Conservation (phyloP, 2,797 vertebrate species). For the Chelmon rostratus region DNA sequence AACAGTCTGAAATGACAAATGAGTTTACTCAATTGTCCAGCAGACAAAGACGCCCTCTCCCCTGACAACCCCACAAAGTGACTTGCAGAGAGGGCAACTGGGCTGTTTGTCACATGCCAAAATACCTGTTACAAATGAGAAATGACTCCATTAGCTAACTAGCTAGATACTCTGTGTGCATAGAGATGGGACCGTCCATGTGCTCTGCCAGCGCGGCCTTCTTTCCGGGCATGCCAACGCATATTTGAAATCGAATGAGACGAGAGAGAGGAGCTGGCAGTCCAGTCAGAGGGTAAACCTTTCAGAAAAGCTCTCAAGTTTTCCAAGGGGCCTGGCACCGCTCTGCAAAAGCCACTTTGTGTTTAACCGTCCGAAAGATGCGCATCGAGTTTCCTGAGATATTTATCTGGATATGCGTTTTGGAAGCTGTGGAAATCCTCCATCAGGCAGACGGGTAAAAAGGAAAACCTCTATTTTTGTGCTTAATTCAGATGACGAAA, state of each 20-base stretch:
- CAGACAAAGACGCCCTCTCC: slow-evolving; percentile 76
- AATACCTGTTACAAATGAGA: slow-evolving; percentile 74
- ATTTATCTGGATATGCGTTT: slow-evolving; percentile 67
- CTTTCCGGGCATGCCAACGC: slow-evolving; percentile 57
- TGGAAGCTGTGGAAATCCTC: slow-evolving; percentile 41
- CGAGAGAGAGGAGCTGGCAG: slow-evolving; percentile 46
- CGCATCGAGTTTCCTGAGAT: slow-evolving; percentile 69
- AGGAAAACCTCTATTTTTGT: slow-evolving; percentile 36
- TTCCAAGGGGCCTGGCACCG: slow-evolving; percentile 63
- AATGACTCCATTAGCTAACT: slow-evolving; percentile 57
- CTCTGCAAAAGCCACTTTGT: slow-evolving; percentile 60
- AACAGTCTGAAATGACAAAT: slow-evolving; percentile 80
- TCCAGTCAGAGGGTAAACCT: slow-evolving; percentile 50
- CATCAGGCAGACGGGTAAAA: slow-evolving; percentile 29
- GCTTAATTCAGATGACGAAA: slow-evolving; percentile 62
- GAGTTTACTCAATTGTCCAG: slow-evolving; percentile 76
- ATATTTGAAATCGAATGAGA: slow-evolving; percentile 56
- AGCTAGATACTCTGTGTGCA: slow-evolving; percentile 24
- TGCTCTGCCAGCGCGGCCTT: slow-evolving; percentile 29
- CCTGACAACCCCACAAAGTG: slow-evolving; percentile 76
- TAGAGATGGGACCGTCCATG: slow-evolving; percentile 23
- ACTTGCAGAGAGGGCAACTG: slow-evolving; percentile 53
- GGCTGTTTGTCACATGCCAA: slow-evolving; percentile 77
- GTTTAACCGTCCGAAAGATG: slow-evolving; percentile 43
- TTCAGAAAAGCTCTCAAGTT: slow-evolving; percentile 64